Evolutionary conservation across 2,888 invertebrate genomes (phyloP).

Genomic region (Formica aserva): DNA sequence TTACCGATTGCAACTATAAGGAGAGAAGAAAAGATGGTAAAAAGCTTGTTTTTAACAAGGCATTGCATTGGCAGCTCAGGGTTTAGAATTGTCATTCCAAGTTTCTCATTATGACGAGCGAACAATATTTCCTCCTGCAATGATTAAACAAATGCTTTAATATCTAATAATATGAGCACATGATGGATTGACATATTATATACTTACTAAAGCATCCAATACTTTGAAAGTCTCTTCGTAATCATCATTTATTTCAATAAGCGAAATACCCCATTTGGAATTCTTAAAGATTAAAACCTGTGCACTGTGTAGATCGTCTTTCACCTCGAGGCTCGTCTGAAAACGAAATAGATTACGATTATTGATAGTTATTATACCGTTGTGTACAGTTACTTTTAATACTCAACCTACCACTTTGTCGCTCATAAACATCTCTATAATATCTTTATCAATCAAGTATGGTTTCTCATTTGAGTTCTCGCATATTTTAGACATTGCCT

Average conservation of each 20-base stretch:
- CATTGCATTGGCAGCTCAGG: slow-evolving; percentile 89
- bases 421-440: slow-evolving; percentile 87
- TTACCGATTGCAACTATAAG: slow-evolving; percentile 85
- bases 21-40: slow-evolving; percentile 86
- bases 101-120: slow-evolving; percentile 87
- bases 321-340: slow-evolving; percentile 80
- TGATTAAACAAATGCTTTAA: slow-evolving; percentile 50
- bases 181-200: not conserved
- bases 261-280: slow-evolving; percentile 91
- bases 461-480: slow-evolving; percentile 86
- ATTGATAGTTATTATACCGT: slow-evolving; percentile 1
- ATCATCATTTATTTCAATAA: slow-evolving; percentile 86
- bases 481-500: slow-evolving; percentile 88
- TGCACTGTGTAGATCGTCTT: slow-evolving; percentile 89
- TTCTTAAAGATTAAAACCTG: slow-evolving; percentile 90
- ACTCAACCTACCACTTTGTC: slow-evolving; percentile 85
- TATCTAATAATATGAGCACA: not conserved
- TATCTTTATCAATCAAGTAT: slow-evolving; percentile 89
- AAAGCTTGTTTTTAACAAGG: slow-evolving; percentile 88
- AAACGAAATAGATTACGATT: slow-evolving; percentile 23
- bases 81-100: slow-evolving; percentile 88
- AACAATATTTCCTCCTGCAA: slow-evolving; percentile 87
- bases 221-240: slow-evolving; percentile 78
- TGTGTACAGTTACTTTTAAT: not conserved
- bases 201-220: slow-evolving; percentile 85